These are phyloP conservation scores for Seriola quinqueradiata DNA, from an alignment of 2,113 vertebrate species.

Conservation along the genomic window DNA sequence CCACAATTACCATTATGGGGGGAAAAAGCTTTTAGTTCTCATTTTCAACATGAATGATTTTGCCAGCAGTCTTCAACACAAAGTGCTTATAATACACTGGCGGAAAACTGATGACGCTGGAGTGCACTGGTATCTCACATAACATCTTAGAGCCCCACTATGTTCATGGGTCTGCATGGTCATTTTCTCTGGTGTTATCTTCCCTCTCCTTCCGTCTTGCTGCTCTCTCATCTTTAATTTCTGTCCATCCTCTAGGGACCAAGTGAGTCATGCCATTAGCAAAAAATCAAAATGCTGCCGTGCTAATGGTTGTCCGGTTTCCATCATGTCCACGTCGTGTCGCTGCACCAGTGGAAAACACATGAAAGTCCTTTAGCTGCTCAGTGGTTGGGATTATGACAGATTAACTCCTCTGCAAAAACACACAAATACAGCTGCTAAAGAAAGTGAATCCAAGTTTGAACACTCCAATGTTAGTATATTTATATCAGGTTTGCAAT, in stretches of 20 bases:
- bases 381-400: not conserved
- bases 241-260: slow-evolving; percentile 62
- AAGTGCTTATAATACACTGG: not conserved
- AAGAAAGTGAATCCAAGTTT: too few species aligned
- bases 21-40: not conserved
- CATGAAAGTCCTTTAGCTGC: slow-evolving; percentile 20
- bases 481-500: too few species aligned
- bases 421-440: not conserved
- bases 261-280: slow-evolving; percentile 78
- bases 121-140: slow-evolving; percentile 44
- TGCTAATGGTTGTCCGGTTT: slow-evolving; percentile 67
- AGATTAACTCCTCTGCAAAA: too few species aligned
- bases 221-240: slow-evolving; percentile 70
- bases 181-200: slow-evolving; percentile 59
- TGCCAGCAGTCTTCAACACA: not conserved
- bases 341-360: slow-evolving; percentile 20
- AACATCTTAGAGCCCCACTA: slow-evolving; percentile 47
- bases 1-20: not conserved
- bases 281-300: slow-evolving; percentile 39
- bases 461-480: too few species aligned
- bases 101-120: not conserved
- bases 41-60: not conserved
- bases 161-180: slow-evolving; percentile 12
- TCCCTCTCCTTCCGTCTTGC: slow-evolving; percentile 22
- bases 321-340: slow-evolving; percentile 42